Percentiles rank a stretch among this genome's conserved stretches.
phyloP scores from a whole-genome alignment of 2,888 invertebrate species.

The Unio delphinus region DNA sequence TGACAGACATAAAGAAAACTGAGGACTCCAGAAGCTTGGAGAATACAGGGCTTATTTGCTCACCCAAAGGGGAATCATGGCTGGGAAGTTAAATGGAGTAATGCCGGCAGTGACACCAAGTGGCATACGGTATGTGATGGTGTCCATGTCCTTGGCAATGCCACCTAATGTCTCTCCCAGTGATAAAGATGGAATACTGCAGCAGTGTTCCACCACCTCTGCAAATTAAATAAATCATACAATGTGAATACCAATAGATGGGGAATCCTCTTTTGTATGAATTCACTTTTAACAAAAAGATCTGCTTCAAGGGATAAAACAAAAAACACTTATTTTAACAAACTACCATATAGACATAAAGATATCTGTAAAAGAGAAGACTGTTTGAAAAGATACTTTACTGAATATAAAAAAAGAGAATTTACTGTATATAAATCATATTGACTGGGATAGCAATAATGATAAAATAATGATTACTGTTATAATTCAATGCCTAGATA shows the following conservation, averaged over 20 bases:
- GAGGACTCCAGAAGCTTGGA: not conserved
- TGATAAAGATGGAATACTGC: constrained; percentile 91
- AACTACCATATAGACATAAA: too few species aligned
- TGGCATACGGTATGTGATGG: constrained; percentile 90
- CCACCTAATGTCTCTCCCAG: constrained; percentile 91
- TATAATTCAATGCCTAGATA: too few species aligned
- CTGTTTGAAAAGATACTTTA: too few species aligned
- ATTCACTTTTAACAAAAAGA: too few species aligned
- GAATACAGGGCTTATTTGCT: constrained; percentile 19
- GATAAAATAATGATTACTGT: too few species aligned
- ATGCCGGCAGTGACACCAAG: constrained; percentile 95
- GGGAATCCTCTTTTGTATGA: too few species aligned
- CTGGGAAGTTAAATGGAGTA: constrained; percentile 99
- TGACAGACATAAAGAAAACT: not conserved
- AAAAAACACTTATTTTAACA: too few species aligned
- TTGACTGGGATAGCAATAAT: too few species aligned
- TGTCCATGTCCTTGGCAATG: constrained; percentile 96
- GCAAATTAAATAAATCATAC: constrained; percentile 17
- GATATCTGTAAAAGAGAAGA: too few species aligned
- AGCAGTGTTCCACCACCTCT: constrained; percentile 96
- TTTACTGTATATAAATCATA: too few species aligned
- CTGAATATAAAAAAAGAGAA: too few species aligned
- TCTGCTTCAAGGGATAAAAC: too few species aligned
- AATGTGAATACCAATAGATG: not conserved
- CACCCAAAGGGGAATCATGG: constrained; percentile 98